phyloP scores from a whole-genome alignment of 2,797 vertebrate genomes.

The Taenioides sp. region DNA sequence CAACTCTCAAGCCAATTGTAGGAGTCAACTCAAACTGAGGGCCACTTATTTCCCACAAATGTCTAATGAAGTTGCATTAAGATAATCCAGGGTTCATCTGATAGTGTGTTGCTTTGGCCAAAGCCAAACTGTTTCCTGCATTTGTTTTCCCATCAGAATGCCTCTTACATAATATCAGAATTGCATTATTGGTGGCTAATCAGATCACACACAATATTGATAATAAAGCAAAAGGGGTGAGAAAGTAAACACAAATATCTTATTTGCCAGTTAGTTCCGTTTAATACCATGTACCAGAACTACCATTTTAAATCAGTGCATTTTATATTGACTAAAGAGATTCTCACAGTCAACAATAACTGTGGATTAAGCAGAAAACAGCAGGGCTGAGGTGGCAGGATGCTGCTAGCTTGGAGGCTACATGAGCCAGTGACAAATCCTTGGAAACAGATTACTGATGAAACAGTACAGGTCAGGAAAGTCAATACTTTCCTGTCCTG shows the following conservation, averaged over 20 bases:
- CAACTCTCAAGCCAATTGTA: background rate
- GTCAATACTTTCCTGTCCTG: constrained; percentile 25
- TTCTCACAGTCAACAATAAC: background rate
- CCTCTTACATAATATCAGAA: constrained; percentile 26
- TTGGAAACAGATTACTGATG: constrained; percentile 49
- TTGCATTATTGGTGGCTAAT: constrained; percentile 11
- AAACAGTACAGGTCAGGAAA: constrained; percentile 35
- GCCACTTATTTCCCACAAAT: constrained; percentile 38
- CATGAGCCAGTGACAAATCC: constrained; percentile 52
- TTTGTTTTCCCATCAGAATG: constrained; percentile 29
- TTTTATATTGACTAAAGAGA: background rate
- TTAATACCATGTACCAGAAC: background rate
- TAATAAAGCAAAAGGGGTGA: background rate
- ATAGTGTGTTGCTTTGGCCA: constrained; percentile 39
- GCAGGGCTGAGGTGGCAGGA: constrained; percentile 51
- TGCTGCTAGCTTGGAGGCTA: constrained; percentile 31
- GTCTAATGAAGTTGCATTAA: constrained; percentile 57
- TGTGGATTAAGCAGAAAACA: constrained; percentile 11
- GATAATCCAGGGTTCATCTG: constrained; percentile 43
- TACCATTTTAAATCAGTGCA: too few species aligned
- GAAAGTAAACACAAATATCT: constrained; percentile 2
- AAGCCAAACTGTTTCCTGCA: constrained; percentile 11
- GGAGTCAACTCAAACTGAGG: background rate
- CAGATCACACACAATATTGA: constrained; percentile 11
- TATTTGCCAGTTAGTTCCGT: background rate